These are phyloP conservation scores for Stegodyphus mimosarum DNA, from an alignment of 1,140 invertebrate species.

Conservation along the genomic window DNA sequence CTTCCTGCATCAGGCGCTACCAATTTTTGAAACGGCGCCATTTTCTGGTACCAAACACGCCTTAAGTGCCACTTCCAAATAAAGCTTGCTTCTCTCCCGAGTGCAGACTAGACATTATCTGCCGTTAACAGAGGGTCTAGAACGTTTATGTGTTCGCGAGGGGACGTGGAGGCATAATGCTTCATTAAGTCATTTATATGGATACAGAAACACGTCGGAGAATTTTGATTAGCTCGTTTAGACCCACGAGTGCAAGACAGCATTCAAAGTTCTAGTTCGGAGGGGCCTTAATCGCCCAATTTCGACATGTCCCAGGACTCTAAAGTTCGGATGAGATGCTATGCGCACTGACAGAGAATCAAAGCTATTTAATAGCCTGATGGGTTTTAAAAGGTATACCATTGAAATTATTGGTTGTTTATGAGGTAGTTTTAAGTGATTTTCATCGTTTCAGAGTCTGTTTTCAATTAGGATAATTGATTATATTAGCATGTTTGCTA, in stretches of 20 bases:
- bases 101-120: slow-evolving; percentile 17
- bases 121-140: slow-evolving; percentile 28
- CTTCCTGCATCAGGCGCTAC: not conserved
- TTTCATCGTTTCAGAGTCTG: too few relatives aligned
- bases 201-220: slow-evolving; percentile 24
- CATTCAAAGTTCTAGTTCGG: slow-evolving; percentile 10
- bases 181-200: slow-evolving; percentile 48
- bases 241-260: slow-evolving; percentile 6
- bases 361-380: not conserved
- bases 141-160: slow-evolving; percentile 26
- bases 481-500: too few relatives aligned
- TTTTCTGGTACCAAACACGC: slow-evolving; percentile 25
- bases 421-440: too few relatives aligned
- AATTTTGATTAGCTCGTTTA: slow-evolving; percentile 49
- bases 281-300: slow-evolving; percentile 18
- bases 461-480: too few relatives aligned
- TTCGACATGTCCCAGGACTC: slow-evolving; percentile 4
- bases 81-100: not conserved
- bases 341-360: too few relatives aligned
- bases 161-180: slow-evolving; percentile 18
- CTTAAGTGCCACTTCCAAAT: not conserved
- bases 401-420: too few relatives aligned
- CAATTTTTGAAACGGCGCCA: slow-evolving; percentile 38
- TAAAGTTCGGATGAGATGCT: too few relatives aligned
- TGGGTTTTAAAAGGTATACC: not conserved